Evolutionary conservation across 35 echinoderm and acorn worm species (phyloP).

Genomic region (Acanthaster planci): DNA sequence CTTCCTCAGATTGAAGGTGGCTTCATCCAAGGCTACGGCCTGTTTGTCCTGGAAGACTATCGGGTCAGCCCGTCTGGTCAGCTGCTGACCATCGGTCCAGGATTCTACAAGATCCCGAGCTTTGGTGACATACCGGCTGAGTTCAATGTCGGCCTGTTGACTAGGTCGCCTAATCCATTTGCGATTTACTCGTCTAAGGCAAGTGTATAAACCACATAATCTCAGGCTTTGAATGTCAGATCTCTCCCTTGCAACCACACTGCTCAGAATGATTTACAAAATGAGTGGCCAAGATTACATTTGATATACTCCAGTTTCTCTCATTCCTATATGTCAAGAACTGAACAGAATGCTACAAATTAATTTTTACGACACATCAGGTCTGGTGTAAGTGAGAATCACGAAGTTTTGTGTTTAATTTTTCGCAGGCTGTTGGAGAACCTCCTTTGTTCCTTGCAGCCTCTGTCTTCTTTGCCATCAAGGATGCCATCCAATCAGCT

Average conservation of each 20-base stretch:
- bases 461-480: conserved; percentile 89
- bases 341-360: too few species aligned
- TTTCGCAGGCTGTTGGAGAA: conserved; percentile 79
- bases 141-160: conserved; percentile 82
- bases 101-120: conserved; percentile 82
- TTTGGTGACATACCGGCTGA: conserved; percentile 72
- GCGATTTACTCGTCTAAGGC: conserved; percentile 90
- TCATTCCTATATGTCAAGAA: too few species aligned
- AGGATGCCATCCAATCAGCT: conserved; percentile 81
- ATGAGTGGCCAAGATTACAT: too few species aligned
- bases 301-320: too few species aligned
- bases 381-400: too few species aligned
- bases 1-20: conserved; percentile 79
- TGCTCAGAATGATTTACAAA: too few species aligned
- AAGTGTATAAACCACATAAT: too few species aligned
- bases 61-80: conserved; percentile 58
- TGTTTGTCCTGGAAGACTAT: conserved; percentile 81
- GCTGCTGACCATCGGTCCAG: conserved; percentile 75
- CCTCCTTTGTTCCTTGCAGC: conserved; percentile 79
- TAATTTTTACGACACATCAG: too few species aligned
- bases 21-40: conserved; percentile 87
- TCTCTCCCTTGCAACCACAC: too few species aligned
- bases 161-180: conserved; percentile 51
- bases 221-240: too few species aligned
- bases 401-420: not conserved